Conservation (phyloP, 2,888 invertebrate species). For the Ectemnius continuus region DNA sequence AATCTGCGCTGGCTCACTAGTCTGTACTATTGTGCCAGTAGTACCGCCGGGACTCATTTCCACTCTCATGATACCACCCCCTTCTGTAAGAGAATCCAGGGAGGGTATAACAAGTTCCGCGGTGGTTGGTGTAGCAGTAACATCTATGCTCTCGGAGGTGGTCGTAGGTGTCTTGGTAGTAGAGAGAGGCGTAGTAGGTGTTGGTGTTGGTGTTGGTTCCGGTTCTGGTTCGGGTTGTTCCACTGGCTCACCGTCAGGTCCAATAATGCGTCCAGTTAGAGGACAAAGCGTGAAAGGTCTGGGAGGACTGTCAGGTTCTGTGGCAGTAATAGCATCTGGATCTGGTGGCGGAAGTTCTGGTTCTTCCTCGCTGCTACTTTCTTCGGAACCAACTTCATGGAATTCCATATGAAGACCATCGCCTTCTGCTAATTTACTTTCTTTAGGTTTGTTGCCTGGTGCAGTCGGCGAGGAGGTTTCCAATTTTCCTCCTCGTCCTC, state of each 20-base stretch:
- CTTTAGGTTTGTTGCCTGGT: conserved; percentile 69
- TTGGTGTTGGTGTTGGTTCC: conserved; percentile 44
- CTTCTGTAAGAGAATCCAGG: conserved; percentile 70
- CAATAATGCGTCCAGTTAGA: conserved; percentile 80
- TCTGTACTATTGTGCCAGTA: conserved; percentile 81
- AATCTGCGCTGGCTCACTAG: conserved; percentile 67
- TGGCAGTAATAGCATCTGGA: conserved; percentile 72
- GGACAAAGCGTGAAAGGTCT: conserved; percentile 86
- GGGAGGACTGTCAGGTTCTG: conserved; percentile 83
- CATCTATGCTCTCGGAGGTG: conserved; percentile 42
- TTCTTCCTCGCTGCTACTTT: conserved; percentile 81
- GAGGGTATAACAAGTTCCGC: conserved; percentile 73
- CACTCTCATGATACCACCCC: conserved; percentile 74
- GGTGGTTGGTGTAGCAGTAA: conserved; percentile 51
- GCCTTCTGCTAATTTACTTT: conserved; percentile 76
- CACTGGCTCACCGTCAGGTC: conserved; percentile 75
- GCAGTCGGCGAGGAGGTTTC: conserved; percentile 34
- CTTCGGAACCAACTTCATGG: conserved; percentile 76
- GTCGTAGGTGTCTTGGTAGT: conserved; percentile 43
- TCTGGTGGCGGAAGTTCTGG: conserved; percentile 79
- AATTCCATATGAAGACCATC: conserved; percentile 78
- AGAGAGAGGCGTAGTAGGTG: conserved; percentile 47
- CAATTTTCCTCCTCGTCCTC: conserved; percentile 60
- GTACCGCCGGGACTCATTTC: conserved; percentile 83
- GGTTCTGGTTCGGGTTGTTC: conserved; percentile 67